Percentiles rank a stretch among this genome's conserved stretches.
phyloP scores from a whole-genome alignment of 2,888 invertebrate genomes.

The Eilema depressum region DNA sequence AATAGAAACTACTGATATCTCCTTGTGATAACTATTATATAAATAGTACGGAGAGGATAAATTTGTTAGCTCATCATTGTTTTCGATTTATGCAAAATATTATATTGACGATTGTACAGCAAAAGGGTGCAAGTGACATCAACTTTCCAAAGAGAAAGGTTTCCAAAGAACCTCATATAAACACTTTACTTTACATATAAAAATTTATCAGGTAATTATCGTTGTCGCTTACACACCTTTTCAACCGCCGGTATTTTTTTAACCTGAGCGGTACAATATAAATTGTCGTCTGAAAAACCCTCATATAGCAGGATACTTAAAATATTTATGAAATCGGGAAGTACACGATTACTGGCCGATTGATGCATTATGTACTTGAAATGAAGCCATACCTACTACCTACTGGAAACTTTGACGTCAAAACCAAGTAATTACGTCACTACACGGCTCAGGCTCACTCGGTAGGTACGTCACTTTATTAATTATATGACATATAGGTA shows the following conservation, averaged over 20 bases:
- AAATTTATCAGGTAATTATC: background rate
- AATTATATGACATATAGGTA: background rate
- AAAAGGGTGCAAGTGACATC: background rate
- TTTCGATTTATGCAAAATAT: background rate
- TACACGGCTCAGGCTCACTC: slow-evolving; percentile 1
- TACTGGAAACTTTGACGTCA: slow-evolving; percentile 31
- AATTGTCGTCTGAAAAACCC: too few relatives aligned
- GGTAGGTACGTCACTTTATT: slow-evolving; percentile 19
- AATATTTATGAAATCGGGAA: background rate
- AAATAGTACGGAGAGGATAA: background rate
- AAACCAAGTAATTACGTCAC: slow-evolving; percentile 28
- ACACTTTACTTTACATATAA: too few relatives aligned
- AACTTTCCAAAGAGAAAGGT: background rate
- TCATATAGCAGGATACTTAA: background rate
- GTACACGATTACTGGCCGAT: background rate
- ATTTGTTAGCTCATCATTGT: background rate
- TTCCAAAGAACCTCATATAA: too few relatives aligned
- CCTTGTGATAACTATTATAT: background rate
- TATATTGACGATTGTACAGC: background rate
- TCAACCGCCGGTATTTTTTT: background rate
- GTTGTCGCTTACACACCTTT: background rate
- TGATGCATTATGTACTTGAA: background rate
- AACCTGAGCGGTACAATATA: too few relatives aligned
- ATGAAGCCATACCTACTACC: slow-evolving; percentile 13
- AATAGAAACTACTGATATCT: background rate